These are phyloP conservation scores for Nasonia giraulti DNA, from an alignment of 1,140 invertebrate species.

Conservation along the genomic window DNA sequence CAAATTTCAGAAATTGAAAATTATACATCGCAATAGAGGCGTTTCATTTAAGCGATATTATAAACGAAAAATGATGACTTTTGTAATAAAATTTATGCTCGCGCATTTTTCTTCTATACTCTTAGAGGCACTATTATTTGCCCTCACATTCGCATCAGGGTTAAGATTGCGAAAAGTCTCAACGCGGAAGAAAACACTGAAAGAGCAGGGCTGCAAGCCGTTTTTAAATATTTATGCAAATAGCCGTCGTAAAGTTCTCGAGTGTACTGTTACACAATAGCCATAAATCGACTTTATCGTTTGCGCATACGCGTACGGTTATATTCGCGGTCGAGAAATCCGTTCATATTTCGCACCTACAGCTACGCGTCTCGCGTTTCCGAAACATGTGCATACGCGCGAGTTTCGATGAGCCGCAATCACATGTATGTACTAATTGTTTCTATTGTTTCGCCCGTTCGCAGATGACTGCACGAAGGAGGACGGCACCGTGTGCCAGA, in stretches of 20 bases:
- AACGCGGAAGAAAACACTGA: neutral
- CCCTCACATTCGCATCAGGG: no score
- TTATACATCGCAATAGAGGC: no score
- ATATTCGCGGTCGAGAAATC: neutral
- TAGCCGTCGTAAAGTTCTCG: neutral
- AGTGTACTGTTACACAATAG: neutral
- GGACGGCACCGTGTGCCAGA: constrained; percentile 88
- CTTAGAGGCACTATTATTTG: no score
- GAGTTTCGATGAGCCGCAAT: neutral
- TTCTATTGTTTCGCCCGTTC: constrained; percentile 60
- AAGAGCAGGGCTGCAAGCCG: neutral
- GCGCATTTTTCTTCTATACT: no score
- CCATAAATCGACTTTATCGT: neutral
- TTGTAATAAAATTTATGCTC: no score
- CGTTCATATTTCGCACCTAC: neutral
- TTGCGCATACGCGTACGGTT: neutral
- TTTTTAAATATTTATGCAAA: constrained; percentile 1
- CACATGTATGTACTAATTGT: neutral
- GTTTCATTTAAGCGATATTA: no score
- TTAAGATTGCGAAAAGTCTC: no score
- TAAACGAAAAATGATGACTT: no score
- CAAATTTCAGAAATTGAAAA: no score
- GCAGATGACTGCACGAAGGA: constrained; percentile 93
- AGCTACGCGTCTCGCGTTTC: no score
- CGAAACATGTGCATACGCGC: no score